Conservation (phyloP, 2,113 vertebrate species). For the Cyprinus carpio region DNA sequence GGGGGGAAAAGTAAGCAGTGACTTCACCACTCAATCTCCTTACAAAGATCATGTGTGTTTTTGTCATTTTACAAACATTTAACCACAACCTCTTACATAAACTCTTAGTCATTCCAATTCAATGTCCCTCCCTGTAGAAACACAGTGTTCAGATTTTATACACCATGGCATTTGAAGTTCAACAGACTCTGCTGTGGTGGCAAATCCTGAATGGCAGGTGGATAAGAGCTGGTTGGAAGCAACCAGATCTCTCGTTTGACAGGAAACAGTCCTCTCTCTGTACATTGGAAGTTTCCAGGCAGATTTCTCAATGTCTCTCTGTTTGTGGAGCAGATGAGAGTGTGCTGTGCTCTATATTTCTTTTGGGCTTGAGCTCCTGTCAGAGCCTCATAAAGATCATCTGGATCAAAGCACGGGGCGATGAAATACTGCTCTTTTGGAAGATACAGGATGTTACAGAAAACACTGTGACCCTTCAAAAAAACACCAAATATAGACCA, state of each 20-base stretch:
- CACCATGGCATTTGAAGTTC: not conserved
- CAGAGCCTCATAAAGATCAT: slow-evolving; percentile 49
- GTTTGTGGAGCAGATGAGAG: slow-evolving; percentile 66
- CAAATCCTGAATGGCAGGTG: slow-evolving; percentile 40
- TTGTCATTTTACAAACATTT: slow-evolving; percentile 44
- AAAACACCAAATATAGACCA: slow-evolving; percentile 27
- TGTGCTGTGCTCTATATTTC: slow-evolving; percentile 26
- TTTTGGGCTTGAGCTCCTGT: slow-evolving; percentile 42
- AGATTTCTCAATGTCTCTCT: slow-evolving; percentile 52
- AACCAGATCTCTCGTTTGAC: not conserved
- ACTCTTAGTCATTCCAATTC: not conserved
- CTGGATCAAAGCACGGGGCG: slow-evolving; percentile 57
- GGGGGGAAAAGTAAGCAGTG: slow-evolving; percentile 58
- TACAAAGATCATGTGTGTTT: slow-evolving; percentile 46
- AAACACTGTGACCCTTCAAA: not conserved
- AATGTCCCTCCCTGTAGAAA: not conserved
- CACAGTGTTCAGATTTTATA: not conserved
- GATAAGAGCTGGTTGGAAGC: slow-evolving; percentile 22
- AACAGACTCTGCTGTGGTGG: not conserved
- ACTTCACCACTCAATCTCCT: slow-evolving; percentile 56
- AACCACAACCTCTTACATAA: not conserved
- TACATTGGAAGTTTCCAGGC: slow-evolving; percentile 66
- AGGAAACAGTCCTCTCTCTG: slow-evolving; percentile 29
- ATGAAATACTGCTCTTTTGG: slow-evolving; percentile 28
- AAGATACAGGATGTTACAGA: slow-evolving; percentile 19